Evolutionary conservation across 2,797 vertebrate species (phyloP), one percentile per base, ranked within the genome.

Genomic region (Steatocranus sp.): DNA sequence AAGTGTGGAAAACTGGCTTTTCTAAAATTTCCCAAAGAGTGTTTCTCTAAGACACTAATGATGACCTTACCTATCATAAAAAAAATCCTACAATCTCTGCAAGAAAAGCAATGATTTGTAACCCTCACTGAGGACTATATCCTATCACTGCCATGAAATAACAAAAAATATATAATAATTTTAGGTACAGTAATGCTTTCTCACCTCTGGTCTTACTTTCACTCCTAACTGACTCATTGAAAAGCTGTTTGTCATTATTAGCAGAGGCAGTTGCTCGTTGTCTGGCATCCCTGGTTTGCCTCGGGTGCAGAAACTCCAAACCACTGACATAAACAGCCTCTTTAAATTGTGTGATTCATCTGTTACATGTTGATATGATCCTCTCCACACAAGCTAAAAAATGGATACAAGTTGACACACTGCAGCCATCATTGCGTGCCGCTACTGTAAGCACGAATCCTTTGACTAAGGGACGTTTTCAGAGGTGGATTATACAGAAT

Each of bases 231-330:
- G 90, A 89, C 83, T 95, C 89, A 88, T 76, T 89, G 80, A 87
- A 66, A 82, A 83, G 81, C 87, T 89, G 93, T 94, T 94, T 91
- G 87, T 89, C 92, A 92, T 93, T 92, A 93, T 92, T 92, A 92
- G 81, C 7, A 54, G 51, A 92, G 90, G 89, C 91, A 85, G 93
- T 93, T 93, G 90, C 88, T 89, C 18, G 89, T 89, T 91, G 88
- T 91, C 91, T 93, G 93, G 86, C 86, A 89, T 94, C 93, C 92
- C 90, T 86, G 86, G 89, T 94, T 94, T 27, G 92, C 94, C 94
- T 80, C 82, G 83, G 93, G 94, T 91, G 93, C 86, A 92, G 94
- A 95, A 95, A 96, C 94, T 94, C 88, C 83, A 90, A 93, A 93
- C 88, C 91, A 83, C 92, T 81, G 90, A 93, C 88, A 94, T 92